Evolutionary conservation across 2,797 vertebrate species (phyloP).

Genomic region (Odontamblyopus lacepedii): DNA sequence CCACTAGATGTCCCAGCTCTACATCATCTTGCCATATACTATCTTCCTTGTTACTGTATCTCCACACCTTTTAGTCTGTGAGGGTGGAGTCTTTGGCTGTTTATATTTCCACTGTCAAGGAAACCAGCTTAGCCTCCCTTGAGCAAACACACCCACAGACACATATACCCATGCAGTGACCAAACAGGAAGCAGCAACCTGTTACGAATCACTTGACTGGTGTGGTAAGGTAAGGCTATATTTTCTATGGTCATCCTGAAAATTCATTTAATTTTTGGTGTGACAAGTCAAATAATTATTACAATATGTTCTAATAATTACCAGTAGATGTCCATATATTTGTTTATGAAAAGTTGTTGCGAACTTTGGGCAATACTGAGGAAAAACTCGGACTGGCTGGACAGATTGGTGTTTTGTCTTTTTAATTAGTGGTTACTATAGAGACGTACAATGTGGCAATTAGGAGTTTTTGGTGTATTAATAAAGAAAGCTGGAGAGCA

Average conservation of each 20-base stretch:
- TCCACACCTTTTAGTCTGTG: constrained; percentile 18
- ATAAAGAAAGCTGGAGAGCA: constrained; percentile 4
- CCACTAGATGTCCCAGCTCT: constrained; percentile 49
- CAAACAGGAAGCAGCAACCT: constrained; percentile 70
- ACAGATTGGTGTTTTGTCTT: background rate
- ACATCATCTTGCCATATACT: background rate
- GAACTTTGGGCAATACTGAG: background rate
- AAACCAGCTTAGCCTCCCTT: constrained; percentile 71
- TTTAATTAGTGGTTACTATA: background rate
- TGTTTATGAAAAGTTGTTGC: background rate
- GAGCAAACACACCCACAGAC: constrained; percentile 51
- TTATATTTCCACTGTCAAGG: constrained; percentile 64
- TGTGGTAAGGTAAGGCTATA: constrained; percentile 56
- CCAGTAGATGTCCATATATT: background rate
- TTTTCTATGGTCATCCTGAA: background rate
- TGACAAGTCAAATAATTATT: background rate
- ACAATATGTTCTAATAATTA: constrained; percentile 6
- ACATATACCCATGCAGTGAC: constrained; percentile 37
- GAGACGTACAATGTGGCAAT: background rate
- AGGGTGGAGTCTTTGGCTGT: constrained; percentile 56
- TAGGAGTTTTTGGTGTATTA: constrained; percentile 14
- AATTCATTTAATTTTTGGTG: background rate
- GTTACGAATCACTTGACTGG: constrained; percentile 38
- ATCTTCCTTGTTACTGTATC: constrained; percentile 1
- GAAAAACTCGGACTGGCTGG: background rate